These are phyloP conservation scores for Drosophila recens DNA, from an alignment of 2,888 invertebrate genomes.

Conservation along the genomic window DNA sequence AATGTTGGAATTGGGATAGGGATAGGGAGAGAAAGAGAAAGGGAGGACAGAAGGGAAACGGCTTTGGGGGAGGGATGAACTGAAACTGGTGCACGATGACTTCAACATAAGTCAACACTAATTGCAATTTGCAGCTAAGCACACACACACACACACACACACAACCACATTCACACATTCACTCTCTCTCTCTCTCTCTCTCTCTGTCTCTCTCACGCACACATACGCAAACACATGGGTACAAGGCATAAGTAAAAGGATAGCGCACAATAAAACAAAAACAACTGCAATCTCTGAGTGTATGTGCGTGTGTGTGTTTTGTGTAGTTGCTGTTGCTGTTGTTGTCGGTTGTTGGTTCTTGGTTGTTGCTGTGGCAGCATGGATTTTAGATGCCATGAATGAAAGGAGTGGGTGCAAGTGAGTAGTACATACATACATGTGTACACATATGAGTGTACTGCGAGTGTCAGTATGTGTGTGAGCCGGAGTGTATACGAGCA, in stretches of 20 bases:
- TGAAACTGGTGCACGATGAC: constrained; percentile 58
- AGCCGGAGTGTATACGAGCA: constrained; percentile 16
- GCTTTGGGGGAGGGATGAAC: constrained; percentile 18
- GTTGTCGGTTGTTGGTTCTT: constrained; percentile 25
- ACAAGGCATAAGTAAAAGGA: constrained; percentile 57
- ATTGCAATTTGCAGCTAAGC: constrained; percentile 75
- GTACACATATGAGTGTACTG: not conserved
- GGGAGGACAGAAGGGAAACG: not conserved
- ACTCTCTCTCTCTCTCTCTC: not conserved
- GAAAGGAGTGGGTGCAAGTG: constrained; percentile 31
- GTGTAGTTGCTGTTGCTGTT: constrained; percentile 31
- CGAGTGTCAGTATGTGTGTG: constrained; percentile 1
- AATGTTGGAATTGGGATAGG: not conserved
- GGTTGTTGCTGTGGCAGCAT: constrained; percentile 43
- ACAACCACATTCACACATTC: not conserved
- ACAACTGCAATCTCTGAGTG: constrained; percentile 44
- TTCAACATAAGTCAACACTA: constrained; percentile 78
- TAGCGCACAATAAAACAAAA: constrained; percentile 52
- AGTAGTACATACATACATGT: not conserved
- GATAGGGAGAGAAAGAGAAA: not conserved
- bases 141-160: constrained; percentile 34
- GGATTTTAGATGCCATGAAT: constrained; percentile 50
- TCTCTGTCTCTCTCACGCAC: not conserved
- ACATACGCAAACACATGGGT: constrained; percentile 7
- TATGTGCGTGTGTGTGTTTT: constrained; percentile 7